Conservation (phyloP, 1,140 invertebrate species). For the Macrobrachium rosenbergii region DNA sequence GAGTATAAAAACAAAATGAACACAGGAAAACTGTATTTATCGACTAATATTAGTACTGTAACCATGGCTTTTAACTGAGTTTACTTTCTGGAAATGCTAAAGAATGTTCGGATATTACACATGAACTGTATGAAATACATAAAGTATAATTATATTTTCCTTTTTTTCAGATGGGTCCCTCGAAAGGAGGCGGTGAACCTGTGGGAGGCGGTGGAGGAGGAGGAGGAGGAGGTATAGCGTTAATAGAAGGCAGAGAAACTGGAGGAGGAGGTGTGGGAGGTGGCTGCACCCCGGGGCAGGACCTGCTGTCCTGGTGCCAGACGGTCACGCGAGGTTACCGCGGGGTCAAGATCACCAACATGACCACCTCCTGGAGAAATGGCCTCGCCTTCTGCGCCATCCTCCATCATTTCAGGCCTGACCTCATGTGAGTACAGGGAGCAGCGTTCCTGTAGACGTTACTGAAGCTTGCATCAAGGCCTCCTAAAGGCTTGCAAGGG, state of each 20-base stretch:
- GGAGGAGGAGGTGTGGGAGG: constrained; percentile 32
- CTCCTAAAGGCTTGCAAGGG: too few relatives aligned
- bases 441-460: too few relatives aligned
- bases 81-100: background rate
- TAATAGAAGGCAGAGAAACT: background rate
- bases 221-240: background rate
- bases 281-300: constrained; percentile 72
- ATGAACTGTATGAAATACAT: background rate
- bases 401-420: constrained; percentile 94
- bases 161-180: constrained; percentile 37
- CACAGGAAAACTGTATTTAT: too few relatives aligned
- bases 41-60: too few relatives aligned
- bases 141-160: background rate
- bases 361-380: constrained; percentile 94
- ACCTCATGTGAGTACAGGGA: constrained; percentile 88
- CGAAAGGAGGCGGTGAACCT: constrained; percentile 34
- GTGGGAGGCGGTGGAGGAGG: constrained; percentile 1
- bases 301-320: constrained; percentile 89
- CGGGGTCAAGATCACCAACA: constrained; percentile 89
- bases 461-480: too few relatives aligned
- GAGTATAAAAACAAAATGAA: too few relatives aligned
- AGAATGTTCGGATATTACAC: background rate
- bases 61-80: background rate
- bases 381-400: constrained; percentile 94
- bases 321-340: constrained; percentile 88